Evolutionary conservation across 1,140 invertebrate species (phyloP).

Genomic region (Tribolium castaneum): DNA sequence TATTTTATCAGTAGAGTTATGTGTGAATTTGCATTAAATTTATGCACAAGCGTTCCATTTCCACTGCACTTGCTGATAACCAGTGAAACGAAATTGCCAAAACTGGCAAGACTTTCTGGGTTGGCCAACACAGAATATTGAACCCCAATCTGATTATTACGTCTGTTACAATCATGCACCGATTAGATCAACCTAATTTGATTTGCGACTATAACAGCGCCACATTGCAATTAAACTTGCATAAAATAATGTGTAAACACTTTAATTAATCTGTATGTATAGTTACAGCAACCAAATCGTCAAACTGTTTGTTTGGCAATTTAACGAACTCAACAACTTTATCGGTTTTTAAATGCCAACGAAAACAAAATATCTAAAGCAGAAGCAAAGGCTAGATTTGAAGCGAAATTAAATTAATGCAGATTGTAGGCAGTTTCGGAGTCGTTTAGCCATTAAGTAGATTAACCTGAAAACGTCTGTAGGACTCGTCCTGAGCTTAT

Average conservation of each 20-base stretch:
- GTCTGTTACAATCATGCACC: neutral
- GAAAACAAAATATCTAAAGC: neutral
- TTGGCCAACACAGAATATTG: too few species aligned
- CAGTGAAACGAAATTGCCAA: too few species aligned
- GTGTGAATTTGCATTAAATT: too few species aligned
- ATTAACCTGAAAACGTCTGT: conserved; percentile 1
- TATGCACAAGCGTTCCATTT: too few species aligned
- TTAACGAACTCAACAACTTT: too few species aligned
- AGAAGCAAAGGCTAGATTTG: neutral
- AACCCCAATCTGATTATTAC: too few species aligned
- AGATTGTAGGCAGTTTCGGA: conserved; percentile 10
- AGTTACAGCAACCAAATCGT: neutral
- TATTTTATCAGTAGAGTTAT: too few species aligned
- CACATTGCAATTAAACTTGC: neutral
- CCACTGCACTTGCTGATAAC: too few species aligned
- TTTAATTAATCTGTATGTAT: neutral
- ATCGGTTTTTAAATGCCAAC: neutral
- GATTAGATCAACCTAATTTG: neutral
- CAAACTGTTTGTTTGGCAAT: too few species aligned
- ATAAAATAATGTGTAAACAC: neutral
- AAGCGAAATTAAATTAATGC: conserved; percentile 3
- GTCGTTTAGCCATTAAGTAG: conserved; percentile 4
- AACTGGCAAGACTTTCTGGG: too few species aligned
- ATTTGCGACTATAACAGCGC: neutral
- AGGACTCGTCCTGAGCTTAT: neutral